Conservation (phyloP, 1,140 invertebrate genomes). For the Drosophila watanabei region DNA sequence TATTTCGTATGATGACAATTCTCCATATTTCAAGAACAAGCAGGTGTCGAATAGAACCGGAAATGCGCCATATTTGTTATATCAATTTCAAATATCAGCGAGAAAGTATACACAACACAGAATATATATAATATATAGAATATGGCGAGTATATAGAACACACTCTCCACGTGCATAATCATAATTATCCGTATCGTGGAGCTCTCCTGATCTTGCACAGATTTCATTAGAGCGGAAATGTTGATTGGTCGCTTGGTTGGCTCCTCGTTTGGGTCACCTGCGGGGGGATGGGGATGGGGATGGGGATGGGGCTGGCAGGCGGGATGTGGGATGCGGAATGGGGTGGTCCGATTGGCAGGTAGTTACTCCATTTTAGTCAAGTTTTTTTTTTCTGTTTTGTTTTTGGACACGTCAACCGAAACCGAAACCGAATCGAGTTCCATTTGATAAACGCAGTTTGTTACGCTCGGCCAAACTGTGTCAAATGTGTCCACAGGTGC, state of each 20-base stretch:
- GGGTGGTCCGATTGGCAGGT: slow-evolving; percentile 4
- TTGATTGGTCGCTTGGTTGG: slow-evolving; percentile 42
- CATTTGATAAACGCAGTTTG: slow-evolving; percentile 73
- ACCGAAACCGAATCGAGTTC: slow-evolving; percentile 52
- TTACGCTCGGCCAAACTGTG: slow-evolving; percentile 80
- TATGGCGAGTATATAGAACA: not conserved
- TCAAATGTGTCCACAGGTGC: slow-evolving; percentile 77
- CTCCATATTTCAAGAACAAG: not conserved
- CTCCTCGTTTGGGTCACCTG: slow-evolving; percentile 22
- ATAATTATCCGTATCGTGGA: slow-evolving; percentile 18
- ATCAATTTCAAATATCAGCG: not conserved
- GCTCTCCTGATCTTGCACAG: slow-evolving; percentile 32
- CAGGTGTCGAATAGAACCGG: not conserved
- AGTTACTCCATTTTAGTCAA: not conserved
- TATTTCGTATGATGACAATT: too few relatives aligned
- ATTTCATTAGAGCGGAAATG: slow-evolving; percentile 56
- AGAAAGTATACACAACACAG: not conserved
- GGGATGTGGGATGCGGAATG: not conserved
- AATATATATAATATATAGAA: not conserved
- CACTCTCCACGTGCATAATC: slow-evolving; percentile 7
- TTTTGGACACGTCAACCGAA: slow-evolving; percentile 70
- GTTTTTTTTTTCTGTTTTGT: slow-evolving; percentile 5
- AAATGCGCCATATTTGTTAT: not conserved
- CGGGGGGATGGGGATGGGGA: not conserved
- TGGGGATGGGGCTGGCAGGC: not conserved